Base-by-base conservation (phyloP, 53 echinoderm and acorn worm species). In the Zoroaster sp. region DNA sequence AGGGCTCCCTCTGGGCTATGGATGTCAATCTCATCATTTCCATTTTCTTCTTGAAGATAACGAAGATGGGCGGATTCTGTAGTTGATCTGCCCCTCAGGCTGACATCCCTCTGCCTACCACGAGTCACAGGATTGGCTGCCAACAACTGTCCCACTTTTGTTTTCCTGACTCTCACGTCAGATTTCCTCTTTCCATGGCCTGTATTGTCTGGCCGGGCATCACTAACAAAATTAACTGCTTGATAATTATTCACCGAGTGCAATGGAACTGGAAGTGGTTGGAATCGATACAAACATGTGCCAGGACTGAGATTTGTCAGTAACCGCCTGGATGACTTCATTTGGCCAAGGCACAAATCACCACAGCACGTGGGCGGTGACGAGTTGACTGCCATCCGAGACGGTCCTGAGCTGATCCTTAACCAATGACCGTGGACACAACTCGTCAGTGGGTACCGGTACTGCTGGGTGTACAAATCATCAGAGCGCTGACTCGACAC, bases 1-100 rank as follows among this genome's bases (percentile, higher is more conserved):
- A 85, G 69, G 85, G 85, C 85, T 43, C 90, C 90, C 90, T 89
- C 66, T 81, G 82, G 73, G 47, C 73, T 75, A 65, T 89, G 90
- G 68, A 89, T 89, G 82, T 89, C 63, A 82, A 89, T 55, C 40
- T 85, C 18, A 3, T 49, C 72, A 51, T 85, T 41, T n/a, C 66
- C 67, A 42, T 30, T 39, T 67, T 81, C 67, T 67, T 81, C 67
- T 40, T 66, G 7, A 25, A 28, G 40, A 34, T 49, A 69, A 6
- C 0, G 12, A 46, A 31, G 37, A 41, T 35, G 15, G 45, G 17
- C 4, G 9, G 78, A 45, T 47, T 46, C 12, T 3, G 28, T 34
- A 2, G 41, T 42, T 28, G 28, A 17, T 30, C 5, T 69, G 33
- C 21, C 59, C 21, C 14, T 34, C 35, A 5, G 70, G 69, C 70